These are phyloP conservation scores for Larimichthys polyactis DNA, from an alignment of 2,113 vertebrate species.

Conservation along the genomic window DNA sequence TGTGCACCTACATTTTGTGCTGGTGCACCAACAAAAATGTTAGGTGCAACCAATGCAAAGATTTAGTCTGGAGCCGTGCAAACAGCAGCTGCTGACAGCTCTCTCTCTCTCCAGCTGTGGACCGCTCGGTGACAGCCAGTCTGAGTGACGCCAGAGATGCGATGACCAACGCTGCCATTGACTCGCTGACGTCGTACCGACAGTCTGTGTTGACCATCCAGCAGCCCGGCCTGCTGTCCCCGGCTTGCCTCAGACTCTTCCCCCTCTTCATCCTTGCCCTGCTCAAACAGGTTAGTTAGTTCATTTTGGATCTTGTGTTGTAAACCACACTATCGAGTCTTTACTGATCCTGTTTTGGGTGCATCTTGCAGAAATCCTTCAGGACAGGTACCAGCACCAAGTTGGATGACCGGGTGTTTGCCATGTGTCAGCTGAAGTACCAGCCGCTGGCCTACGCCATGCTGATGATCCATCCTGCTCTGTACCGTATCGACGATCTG, in stretches of 20 bases:
- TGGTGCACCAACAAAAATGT: too few species aligned
- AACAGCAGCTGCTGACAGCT: neutral
- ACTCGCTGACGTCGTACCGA: slow-evolving; percentile 90
- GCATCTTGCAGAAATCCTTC: slow-evolving; percentile 89
- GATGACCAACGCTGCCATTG: slow-evolving; percentile 93
- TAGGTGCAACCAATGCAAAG: too few species aligned
- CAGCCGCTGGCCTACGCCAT: slow-evolving; percentile 93
- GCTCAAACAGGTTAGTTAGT: slow-evolving; percentile 90
- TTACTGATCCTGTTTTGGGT: slow-evolving; percentile 21
- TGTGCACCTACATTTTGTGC: too few species aligned
- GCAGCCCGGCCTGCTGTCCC: slow-evolving; percentile 92
- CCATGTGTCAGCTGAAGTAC: slow-evolving; percentile 97
- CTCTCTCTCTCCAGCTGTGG: slow-evolving; percentile 87
- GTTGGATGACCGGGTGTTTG: slow-evolving; percentile 93
- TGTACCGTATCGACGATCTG: slow-evolving; percentile 93
- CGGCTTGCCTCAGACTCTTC: slow-evolving; percentile 90
- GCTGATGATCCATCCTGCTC: slow-evolving; percentile 92
- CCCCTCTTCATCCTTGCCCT: slow-evolving; percentile 93
- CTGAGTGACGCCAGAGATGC: slow-evolving; percentile 94
- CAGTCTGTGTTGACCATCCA: slow-evolving; percentile 89
- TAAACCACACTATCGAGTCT: fast-evolving
- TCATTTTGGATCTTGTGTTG: neutral
- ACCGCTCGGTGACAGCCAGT: slow-evolving; percentile 91
- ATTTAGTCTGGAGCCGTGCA: too few species aligned
- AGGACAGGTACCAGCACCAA: slow-evolving; percentile 91